These are phyloP conservation scores for mouse (Mus musculus) DNA, from an alignment of 2,113 vertebrate genomes.

Conservation along the genomic window GRCm39 chr2:143927001-143927500, in stretches of 20 bases:
- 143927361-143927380: not conserved
- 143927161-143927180: too few relatives aligned
- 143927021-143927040: not conserved
- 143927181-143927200: not conserved
- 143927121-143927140: not conserved
- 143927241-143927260: not conserved
- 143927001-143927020: not conserved
- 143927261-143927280: not conserved
- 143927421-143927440: not conserved
- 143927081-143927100: not conserved
- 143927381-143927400: not conserved
- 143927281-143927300: not conserved
- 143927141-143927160: fast-evolving
- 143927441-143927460: conserved; percentile 7
- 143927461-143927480: not conserved
- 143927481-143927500: not conserved
- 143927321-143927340: not conserved
- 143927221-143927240: too few relatives aligned
- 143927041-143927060: too few relatives aligned
- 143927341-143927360: not conserved
- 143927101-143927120: not conserved
- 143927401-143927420: not conserved
- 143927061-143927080: not conserved
- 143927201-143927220: too few relatives aligned
- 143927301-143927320: too few relatives aligned